Evolutionary conservation across 2,888 invertebrate species (phyloP).

Genomic region (Scelioninae gen. 2): DNA sequence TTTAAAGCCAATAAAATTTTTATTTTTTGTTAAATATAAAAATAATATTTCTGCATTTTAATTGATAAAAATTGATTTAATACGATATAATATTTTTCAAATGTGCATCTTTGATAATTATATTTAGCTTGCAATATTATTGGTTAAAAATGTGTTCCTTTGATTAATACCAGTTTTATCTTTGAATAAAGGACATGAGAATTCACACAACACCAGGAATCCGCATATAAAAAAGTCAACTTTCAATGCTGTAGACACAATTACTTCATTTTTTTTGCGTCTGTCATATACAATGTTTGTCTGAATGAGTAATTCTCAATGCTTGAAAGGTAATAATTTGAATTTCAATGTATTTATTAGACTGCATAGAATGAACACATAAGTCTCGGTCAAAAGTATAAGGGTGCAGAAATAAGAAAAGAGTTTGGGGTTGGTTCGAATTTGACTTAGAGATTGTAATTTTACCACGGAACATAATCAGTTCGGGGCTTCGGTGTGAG

Average conservation of each 20-base stretch:
- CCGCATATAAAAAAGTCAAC: conserved; percentile 25
- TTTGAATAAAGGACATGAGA: no score
- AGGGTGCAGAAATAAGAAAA: conserved; percentile 46
- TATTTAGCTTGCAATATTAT: no score
- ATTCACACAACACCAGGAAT: conserved; percentile 12
- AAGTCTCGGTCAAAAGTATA: conserved; percentile 35
- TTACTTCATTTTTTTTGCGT: conserved; percentile 28
- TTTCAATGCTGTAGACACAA: conserved; percentile 24
- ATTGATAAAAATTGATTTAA: no score
- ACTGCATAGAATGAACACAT: conserved; percentile 42
- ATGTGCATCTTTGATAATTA: no score
- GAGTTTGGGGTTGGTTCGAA: conserved; percentile 44
- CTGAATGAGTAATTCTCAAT: conserved; percentile 39
- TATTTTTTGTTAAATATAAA: no score
- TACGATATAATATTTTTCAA: no score
- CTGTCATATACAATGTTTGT: conserved; percentile 16
- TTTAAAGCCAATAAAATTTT: no score
- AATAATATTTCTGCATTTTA: no score
- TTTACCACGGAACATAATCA: conserved; percentile 37
- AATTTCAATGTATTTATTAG: conserved; percentile 54
- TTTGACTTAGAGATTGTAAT: conserved; percentile 37
- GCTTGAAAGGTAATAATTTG: conserved; percentile 43
- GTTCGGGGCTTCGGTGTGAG: background rate
- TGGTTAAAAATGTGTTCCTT: no score
- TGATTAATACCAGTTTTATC: no score